phyloP scores from a whole-genome alignment of 2,113 vertebrate species.

The Pantherophis guttatus region DNA sequence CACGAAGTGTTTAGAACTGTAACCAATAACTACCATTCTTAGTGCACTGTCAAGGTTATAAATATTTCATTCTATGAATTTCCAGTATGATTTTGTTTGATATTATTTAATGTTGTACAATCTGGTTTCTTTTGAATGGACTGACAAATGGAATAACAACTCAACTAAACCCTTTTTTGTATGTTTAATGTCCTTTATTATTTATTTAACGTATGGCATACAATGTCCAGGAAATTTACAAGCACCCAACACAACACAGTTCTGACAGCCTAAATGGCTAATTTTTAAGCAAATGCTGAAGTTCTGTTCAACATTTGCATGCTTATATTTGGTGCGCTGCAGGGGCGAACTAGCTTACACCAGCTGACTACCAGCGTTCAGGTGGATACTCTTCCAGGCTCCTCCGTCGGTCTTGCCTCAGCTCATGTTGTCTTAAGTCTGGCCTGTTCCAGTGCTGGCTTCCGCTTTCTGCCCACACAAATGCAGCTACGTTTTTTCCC shows the following conservation, averaged over 20 bases:
- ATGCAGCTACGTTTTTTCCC: not conserved
- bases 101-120: not conserved
- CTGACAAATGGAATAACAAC: not conserved
- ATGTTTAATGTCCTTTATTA: not conserved
- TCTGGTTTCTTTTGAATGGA: not conserved
- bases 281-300: not conserved
- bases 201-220: not conserved
- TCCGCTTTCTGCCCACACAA: not conserved
- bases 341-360: not conserved
- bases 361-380: not conserved
- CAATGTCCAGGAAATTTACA: not conserved
- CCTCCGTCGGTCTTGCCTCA: not conserved
- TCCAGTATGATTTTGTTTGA: not conserved
- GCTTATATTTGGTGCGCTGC: not conserved
- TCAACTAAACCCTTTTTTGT: not conserved
- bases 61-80: not conserved
- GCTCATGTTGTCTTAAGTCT: not conserved
- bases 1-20: not conserved
- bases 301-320: not conserved
- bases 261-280: not conserved
- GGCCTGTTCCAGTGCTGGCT: not conserved
- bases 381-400: not conserved
- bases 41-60: not conserved
- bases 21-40: not conserved
- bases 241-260: not conserved